A percentile compares a stretch with the other conserved stretches of the same genome.
phyloP scores from a whole-genome alignment of 2,888 invertebrate genomes.

The Antitype chi region DNA sequence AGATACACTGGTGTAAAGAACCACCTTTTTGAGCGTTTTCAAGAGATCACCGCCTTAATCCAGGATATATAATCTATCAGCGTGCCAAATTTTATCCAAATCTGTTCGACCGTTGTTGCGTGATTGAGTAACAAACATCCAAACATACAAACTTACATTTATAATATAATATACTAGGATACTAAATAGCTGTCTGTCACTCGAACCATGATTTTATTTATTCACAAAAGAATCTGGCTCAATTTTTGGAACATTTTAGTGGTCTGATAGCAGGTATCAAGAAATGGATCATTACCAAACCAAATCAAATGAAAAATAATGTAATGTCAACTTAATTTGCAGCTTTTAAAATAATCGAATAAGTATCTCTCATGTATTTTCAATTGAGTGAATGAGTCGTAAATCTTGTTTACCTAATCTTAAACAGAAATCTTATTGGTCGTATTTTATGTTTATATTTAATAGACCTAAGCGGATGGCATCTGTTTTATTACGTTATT shows the following conservation, averaged over 20 bases:
- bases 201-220: slow-evolving; percentile 7
- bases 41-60: too few species aligned
- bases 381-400: not conserved
- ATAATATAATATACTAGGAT: too few species aligned
- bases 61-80: too few species aligned
- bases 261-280: not conserved
- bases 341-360: not conserved
- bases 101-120: too few species aligned
- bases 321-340: slow-evolving; percentile 13
- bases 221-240: not conserved
- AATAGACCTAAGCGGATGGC: not conserved
- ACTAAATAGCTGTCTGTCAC: slow-evolving; percentile 6
- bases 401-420: slow-evolving; percentile 7
- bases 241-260: slow-evolving; percentile 1
- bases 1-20: too few species aligned
- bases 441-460: not conserved
- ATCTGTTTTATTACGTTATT: not conserved
- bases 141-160: too few species aligned
- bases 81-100: too few species aligned
- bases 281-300: slow-evolving; percentile 27
- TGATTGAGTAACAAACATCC: too few species aligned
- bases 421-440: not conserved
- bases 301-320: not conserved
- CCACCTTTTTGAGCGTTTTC: too few species aligned
- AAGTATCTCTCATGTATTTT: not conserved